phyloP scores from a whole-genome alignment of 2,113 vertebrate genomes.

The Hemiscyllium ocellatum region DNA sequence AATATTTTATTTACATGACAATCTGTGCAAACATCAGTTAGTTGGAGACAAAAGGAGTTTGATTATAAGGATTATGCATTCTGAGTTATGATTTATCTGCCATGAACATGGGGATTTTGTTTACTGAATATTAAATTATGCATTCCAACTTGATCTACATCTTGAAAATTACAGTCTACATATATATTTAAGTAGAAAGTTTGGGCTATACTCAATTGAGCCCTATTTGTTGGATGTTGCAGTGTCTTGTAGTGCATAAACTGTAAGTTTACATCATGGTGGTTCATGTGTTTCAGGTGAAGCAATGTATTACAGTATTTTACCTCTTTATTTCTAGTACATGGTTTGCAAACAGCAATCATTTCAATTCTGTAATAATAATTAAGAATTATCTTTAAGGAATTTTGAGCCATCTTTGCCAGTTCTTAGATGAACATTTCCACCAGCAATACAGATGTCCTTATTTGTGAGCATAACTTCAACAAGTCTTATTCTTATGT shows the following conservation, averaged over 20 bases:
- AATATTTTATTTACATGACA: background rate
- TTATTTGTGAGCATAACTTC: background rate
- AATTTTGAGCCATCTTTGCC: background rate
- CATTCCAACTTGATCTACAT: slow-evolving; percentile 25
- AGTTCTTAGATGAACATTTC: background rate
- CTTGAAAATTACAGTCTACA: background rate
- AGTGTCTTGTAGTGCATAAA: background rate
- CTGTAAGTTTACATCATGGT: background rate
- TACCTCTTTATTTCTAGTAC: background rate
- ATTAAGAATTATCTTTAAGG: background rate
- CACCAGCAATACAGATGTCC: background rate
- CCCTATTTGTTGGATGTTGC: background rate
- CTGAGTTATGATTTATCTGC: background rate
- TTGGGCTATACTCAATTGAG: background rate
- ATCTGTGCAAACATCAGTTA: background rate
- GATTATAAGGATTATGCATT: background rate
- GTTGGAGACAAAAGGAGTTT: background rate
- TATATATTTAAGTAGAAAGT: background rate
- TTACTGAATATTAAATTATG: background rate
- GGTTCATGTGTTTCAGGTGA: background rate
- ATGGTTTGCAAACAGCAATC: background rate
- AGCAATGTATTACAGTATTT: background rate
- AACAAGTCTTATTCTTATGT: background rate
- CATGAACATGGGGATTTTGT: background rate
- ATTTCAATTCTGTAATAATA: background rate